Percentiles rank a stretch among this genome's conserved stretches.
Conservation (phyloP, 2,888 invertebrate genomes). For the Andrena praecox region DNA sequence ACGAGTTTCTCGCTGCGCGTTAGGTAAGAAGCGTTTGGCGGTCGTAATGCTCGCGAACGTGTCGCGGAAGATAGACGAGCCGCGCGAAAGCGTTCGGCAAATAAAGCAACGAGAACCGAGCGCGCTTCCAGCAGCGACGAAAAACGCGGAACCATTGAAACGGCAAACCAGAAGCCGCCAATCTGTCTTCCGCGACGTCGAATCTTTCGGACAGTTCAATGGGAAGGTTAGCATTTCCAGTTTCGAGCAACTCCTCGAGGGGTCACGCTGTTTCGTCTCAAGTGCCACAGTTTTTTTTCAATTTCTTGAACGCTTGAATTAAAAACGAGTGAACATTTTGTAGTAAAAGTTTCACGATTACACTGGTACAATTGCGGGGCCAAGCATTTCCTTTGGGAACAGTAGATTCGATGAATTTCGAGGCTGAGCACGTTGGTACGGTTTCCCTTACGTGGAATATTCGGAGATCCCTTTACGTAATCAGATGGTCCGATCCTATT, state of each 20-base stretch:
- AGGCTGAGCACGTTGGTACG: neutral
- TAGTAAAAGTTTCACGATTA: too few species aligned
- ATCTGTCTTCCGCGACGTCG: neutral
- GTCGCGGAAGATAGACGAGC: slow-evolving; percentile 26
- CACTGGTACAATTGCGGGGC: too few species aligned
- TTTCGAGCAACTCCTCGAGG: neutral
- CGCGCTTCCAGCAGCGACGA: neutral
- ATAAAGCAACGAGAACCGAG: slow-evolving; percentile 15
- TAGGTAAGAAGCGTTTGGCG: slow-evolving; percentile 13
- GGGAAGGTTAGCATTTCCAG: slow-evolving; percentile 2
- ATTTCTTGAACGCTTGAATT: too few species aligned
- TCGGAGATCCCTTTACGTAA: slow-evolving; percentile 22
- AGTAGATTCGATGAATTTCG: neutral
- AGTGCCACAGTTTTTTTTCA: too few species aligned
- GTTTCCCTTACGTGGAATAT: slow-evolving; percentile 16
- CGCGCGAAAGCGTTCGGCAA: slow-evolving; percentile 32
- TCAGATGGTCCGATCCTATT: slow-evolving; percentile 44
- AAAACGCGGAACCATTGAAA: slow-evolving; percentile 10
- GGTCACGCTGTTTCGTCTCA: too few species aligned
- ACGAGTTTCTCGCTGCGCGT: slow-evolving; percentile 11
- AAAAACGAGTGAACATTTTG: too few species aligned
- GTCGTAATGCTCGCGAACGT: slow-evolving; percentile 35
- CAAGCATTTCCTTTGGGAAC: neutral
- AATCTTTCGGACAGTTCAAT: slow-evolving; percentile 24
- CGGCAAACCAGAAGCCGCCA: slow-evolving; percentile 5